Percentiles rank a stretch among this genome's conserved stretches.
phyloP scores from a whole-genome alignment of 2,888 invertebrate genomes.

The Chironomus riparius region DNA sequence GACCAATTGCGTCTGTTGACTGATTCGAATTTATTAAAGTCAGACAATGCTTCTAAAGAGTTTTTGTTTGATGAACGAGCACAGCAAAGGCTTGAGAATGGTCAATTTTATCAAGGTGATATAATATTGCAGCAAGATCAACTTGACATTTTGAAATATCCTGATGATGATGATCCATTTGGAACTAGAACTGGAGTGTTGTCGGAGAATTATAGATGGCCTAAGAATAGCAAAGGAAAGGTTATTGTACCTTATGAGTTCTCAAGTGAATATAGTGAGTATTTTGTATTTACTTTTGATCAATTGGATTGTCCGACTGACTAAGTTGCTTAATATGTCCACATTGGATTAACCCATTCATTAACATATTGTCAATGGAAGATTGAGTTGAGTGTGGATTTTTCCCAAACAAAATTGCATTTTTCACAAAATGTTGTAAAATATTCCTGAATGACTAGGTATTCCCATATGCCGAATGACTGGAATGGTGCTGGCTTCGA shows the following conservation, averaged over 20 bases:
- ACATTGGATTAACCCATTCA: too few species aligned
- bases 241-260: conserved; percentile 8
- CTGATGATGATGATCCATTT: background rate
- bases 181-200: conserved; percentile 7
- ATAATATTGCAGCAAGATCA: background rate
- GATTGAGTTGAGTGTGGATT: too few species aligned
- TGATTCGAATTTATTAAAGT: background rate
- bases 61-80: background rate
- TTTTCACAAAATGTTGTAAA: too few species aligned
- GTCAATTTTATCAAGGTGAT: conserved; percentile 5
- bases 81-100: background rate
- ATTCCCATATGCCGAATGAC: too few species aligned
- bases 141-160: background rate
- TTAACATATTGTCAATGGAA: too few species aligned
- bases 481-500: too few species aligned
- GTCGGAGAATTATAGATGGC: conserved; percentile 9
- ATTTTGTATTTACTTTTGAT: too few species aligned
- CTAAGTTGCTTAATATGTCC: too few species aligned
- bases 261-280: background rate
- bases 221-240: background rate
- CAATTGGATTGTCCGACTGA: too few species aligned
- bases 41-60: background rate
- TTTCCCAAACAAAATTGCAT: too few species aligned
- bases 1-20: background rate
- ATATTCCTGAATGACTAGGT: too few species aligned